A percentile compares a stretch with the other conserved stretches of the same genome.
These are phyloP conservation scores for Echinarachnius parma DNA, from an alignment of 53 echinoderm and acorn worm genomes.

Conservation along the genomic window DNA sequence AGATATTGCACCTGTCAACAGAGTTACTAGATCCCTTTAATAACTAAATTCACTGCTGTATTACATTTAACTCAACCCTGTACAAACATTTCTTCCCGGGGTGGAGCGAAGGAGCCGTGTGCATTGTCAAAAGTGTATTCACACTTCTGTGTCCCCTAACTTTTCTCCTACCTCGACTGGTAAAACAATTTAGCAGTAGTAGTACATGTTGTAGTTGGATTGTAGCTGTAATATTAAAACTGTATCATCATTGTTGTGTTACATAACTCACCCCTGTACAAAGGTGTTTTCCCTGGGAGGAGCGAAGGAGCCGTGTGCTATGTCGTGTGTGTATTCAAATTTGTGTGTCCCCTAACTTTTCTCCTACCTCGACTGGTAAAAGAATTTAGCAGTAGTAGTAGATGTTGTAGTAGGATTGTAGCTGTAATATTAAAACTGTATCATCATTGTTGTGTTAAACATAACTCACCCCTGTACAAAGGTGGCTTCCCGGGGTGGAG, in stretches of 20 bases:
- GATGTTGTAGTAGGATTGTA: no score
- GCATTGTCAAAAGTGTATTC: slow-evolving; percentile 74
- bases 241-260: not conserved
- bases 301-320: slow-evolving; percentile 75
- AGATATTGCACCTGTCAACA: no score
- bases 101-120: no score
- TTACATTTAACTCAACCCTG: slow-evolving; percentile 63
- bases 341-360: slow-evolving; percentile 49
- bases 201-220: no score
- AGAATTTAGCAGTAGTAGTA: no score
- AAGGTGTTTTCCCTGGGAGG: slow-evolving; percentile 62
- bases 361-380: slow-evolving; percentile 90
- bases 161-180: slow-evolving; percentile 84
- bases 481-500: no score
- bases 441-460: not conserved
- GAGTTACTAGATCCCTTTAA: no score
- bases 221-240: no score
- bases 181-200: no score
- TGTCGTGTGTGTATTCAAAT: slow-evolving; percentile 67
- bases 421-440: no score
- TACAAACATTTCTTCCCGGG: no score
- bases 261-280: slow-evolving; percentile 69
- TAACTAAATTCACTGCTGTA: not conserved
- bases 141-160: slow-evolving; percentile 47
- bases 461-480: slow-evolving; percentile 73